phyloP scores from a whole-genome alignment of 2,888 invertebrate species.

The Tupiocoris notatus region DNA sequence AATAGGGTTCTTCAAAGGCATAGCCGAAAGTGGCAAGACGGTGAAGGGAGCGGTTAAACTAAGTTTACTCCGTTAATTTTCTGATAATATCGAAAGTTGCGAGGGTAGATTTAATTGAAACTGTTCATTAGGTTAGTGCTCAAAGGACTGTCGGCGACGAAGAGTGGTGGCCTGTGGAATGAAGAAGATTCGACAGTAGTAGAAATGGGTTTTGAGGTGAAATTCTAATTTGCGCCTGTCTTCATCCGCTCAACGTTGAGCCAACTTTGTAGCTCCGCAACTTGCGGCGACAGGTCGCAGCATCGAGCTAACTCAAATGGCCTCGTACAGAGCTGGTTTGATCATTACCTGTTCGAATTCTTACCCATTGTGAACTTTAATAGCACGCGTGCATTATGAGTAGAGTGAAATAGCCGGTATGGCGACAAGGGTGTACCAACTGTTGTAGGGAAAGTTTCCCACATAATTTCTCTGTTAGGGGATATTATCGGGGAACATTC shows the following conservation, averaged over 20 bases:
- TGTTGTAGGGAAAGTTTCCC: too few species aligned
- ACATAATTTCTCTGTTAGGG: too few species aligned
- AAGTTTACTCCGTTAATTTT: slow-evolving; percentile 29
- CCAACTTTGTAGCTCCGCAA: too few species aligned
- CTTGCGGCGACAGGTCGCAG: too few species aligned
- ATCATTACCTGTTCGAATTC: too few species aligned
- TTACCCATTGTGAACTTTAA: too few species aligned
- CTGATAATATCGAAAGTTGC: slow-evolving; percentile 34
- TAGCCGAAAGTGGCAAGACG: neutral
- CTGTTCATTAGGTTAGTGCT: slow-evolving; percentile 24
- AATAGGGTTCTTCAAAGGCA: slow-evolving; percentile 34
- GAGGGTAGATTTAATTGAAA: slow-evolving; percentile 33
- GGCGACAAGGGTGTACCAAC: too few species aligned
- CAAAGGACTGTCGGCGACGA: slow-evolving; percentile 1
- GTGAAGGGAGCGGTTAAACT: slow-evolving; percentile 6
- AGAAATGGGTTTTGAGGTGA: neutral
- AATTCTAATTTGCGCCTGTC: slow-evolving; percentile 27
- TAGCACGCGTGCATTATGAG: too few species aligned
- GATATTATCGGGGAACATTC: too few species aligned
- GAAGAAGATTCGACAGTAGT: neutral
- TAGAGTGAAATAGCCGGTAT: too few species aligned
- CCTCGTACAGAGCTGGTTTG: too few species aligned
- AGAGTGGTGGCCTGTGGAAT: slow-evolving; percentile 1
- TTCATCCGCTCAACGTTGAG: slow-evolving; percentile 8
- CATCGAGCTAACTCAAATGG: too few species aligned